phyloP scores from a whole-genome alignment of 1,140 invertebrate genomes.

The Solenopsis fugax region DNA sequence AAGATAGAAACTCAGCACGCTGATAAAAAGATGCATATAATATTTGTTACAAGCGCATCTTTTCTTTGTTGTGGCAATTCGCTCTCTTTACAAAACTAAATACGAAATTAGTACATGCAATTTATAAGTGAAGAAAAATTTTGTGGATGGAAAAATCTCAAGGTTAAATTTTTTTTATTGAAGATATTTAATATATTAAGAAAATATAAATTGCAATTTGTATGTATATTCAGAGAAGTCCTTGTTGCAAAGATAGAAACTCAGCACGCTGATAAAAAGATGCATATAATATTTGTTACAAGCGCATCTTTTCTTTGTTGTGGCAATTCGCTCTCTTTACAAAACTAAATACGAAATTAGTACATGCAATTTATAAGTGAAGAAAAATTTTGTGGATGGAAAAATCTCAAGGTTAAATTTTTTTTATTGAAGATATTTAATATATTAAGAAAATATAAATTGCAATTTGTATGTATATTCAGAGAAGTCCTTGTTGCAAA shows the following conservation, averaged over 20 bases:
- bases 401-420: not conserved
- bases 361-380: not conserved
- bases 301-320: not conserved
- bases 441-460: not conserved
- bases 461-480: not conserved
- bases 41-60: not conserved
- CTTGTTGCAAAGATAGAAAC: not conserved
- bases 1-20: slow-evolving; percentile 9
- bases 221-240: not conserved
- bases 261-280: slow-evolving; percentile 30
- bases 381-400: too few species aligned
- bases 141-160: too few species aligned
- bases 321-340: not conserved
- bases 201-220: not conserved
- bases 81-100: not conserved
- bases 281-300: slow-evolving; percentile 7
- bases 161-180: not conserved
- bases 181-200: not conserved
- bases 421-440: not conserved
- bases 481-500: too few species aligned
- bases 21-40: slow-evolving; percentile 42
- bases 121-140: not conserved
- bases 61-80: not conserved
- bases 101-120: not conserved
- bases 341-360: not conserved